Evolutionary conservation across 2,797 vertebrate species (phyloP).

Genomic region (Pyrocephalus nanus): DNA sequence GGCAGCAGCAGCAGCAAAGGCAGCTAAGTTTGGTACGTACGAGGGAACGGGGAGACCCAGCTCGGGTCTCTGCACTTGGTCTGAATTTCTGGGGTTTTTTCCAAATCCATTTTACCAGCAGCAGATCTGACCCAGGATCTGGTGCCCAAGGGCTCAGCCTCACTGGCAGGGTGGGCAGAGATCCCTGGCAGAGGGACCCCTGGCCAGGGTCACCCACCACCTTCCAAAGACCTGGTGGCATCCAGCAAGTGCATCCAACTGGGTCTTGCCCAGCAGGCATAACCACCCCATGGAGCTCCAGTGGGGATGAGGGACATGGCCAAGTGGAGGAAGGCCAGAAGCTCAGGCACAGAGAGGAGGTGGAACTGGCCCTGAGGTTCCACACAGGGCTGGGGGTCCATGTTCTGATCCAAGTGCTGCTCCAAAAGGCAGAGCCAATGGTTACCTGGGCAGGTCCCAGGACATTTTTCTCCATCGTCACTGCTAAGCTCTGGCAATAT

Average conservation of each 20-base stretch:
- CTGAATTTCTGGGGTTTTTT: not conserved
- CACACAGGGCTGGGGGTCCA: not conserved
- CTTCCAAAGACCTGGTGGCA: not conserved
- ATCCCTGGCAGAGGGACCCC: not conserved
- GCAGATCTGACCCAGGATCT: not conserved
- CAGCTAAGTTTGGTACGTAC: conserved; percentile 64
- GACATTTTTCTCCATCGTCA: not conserved
- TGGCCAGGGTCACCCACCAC: fast-evolving
- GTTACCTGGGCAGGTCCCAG: not conserved
- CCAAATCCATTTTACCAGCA: not conserved
- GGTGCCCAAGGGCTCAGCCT: not conserved
- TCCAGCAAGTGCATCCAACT: not conserved
- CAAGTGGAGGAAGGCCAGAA: not conserved
- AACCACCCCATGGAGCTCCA: not conserved
- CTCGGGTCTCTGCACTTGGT: not conserved
- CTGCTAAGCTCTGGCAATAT: too few relatives aligned
- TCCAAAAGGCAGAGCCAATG: not conserved
- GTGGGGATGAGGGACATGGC: fast-evolving
- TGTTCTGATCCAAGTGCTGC: not conserved
- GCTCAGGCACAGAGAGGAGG: fast-evolving
- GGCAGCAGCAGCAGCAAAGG: conserved; percentile 71
- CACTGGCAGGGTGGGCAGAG: not conserved
- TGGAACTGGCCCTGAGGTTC: not conserved
- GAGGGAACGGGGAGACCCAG: not conserved
- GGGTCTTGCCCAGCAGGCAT: fast-evolving